Conservation (phyloP, 2,797 vertebrate species). For the Natrix natrix region DNA sequence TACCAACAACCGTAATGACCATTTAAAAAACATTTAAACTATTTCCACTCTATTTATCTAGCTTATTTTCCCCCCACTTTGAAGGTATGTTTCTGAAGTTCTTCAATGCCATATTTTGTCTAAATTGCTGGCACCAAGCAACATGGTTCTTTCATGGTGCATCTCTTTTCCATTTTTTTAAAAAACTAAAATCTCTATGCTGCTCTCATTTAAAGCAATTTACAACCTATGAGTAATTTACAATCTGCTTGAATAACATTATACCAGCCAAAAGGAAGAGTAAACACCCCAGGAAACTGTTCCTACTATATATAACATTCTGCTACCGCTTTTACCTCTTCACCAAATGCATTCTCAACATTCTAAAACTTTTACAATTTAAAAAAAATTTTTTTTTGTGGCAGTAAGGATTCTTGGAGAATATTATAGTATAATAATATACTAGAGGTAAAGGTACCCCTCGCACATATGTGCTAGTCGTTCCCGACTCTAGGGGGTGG, state of each 20-base stretch:
- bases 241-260: neutral
- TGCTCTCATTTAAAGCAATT: neutral
- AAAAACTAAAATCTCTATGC: neutral
- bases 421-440: neutral
- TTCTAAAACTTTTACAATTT: neutral
- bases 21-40: neutral
- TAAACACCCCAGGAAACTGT: neutral
- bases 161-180: neutral
- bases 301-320: neutral
- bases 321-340: neutral
- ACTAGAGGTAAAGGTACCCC: no score
- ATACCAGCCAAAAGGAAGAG: neutral
- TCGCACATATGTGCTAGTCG: no score
- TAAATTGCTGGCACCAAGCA: neutral
- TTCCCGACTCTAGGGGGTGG: no score
- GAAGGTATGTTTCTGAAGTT: neutral
- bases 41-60: neutral
- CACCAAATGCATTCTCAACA: neutral
- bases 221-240: neutral
- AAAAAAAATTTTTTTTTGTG: neutral
- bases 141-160: neutral
- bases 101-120: neutral
- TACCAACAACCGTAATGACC: neutral
- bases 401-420: neutral
- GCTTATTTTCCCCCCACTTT: neutral